A percentile compares a stretch with the other conserved stretches of the same genome.
Evolutionary conservation across 2,797 vertebrate genomes (phyloP).

Genomic region (Acomys russatus): DNA sequence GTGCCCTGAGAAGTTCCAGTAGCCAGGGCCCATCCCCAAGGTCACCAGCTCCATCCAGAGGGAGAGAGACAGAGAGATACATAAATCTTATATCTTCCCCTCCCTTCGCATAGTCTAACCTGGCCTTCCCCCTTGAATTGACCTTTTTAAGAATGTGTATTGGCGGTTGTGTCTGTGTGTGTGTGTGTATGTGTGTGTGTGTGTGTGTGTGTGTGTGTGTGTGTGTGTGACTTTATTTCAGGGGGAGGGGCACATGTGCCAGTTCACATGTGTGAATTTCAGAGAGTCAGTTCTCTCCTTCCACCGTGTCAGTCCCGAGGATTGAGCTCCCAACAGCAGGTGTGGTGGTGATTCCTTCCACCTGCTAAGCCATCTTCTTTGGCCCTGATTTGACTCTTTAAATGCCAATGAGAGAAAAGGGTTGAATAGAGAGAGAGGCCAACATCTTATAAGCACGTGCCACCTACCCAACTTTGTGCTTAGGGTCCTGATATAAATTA

Average conservation of each 20-base stretch:
- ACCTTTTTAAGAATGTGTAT: not conserved
- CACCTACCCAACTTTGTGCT: not conserved
- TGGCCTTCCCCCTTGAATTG: not conserved
- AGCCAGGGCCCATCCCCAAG: accelerated
- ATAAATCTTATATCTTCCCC: not conserved
- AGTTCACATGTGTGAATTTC: not conserved
- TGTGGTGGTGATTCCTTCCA: not conserved
- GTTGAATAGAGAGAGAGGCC: not conserved
- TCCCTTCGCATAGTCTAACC: not conserved
- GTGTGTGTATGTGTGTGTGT: not conserved
- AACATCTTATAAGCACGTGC: not conserved
- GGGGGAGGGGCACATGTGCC: not conserved
- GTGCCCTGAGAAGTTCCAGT: not conserved
- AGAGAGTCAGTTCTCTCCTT: not conserved
- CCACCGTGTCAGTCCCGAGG: not conserved
- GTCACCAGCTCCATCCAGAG: not conserved
- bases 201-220: not conserved
- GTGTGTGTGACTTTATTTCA: not conserved
- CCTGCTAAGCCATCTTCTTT: not conserved
- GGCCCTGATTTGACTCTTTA: not conserved
- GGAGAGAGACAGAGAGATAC: not conserved
- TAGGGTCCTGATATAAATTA: not conserved
- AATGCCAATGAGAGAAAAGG: not conserved
- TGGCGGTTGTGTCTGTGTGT: not conserved
- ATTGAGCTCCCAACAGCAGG: not conserved